Conservation (phyloP, 2,797 vertebrate genomes). For the Bovichtus diacanthus region DNA sequence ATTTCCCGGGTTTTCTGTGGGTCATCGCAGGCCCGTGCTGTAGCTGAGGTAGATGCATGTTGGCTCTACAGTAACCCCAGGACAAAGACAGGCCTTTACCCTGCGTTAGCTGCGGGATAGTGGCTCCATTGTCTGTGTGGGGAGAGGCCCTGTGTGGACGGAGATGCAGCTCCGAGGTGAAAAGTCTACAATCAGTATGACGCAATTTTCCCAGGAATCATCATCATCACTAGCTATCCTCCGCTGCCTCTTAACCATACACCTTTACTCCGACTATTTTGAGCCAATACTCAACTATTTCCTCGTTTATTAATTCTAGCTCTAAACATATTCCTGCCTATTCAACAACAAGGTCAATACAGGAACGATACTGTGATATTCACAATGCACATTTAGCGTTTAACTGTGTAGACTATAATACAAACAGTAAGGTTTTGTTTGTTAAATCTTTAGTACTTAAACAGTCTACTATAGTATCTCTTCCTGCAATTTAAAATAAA, state of each 20-base stretch:
- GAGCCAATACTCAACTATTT: not conserved
- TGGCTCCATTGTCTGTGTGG: conserved; percentile 59
- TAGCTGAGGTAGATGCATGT: conserved; percentile 53
- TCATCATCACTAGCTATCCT: not conserved
- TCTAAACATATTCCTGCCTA: not conserved
- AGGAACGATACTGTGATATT: not conserved
- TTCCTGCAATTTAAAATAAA: not conserved
- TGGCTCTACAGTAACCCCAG: conserved; percentile 44
- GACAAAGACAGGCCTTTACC: conserved; percentile 62
- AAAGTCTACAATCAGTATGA: conserved; percentile 36
- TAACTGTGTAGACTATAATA: too few relatives aligned
- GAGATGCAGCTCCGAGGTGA: conserved; percentile 44
- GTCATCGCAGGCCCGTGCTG: conserved; percentile 26
- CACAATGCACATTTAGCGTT: not conserved
- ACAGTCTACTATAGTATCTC: not conserved
- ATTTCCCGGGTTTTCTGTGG: not conserved
- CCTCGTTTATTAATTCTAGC: not conserved
- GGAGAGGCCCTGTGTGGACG: conserved; percentile 42
- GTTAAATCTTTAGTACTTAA: not conserved
- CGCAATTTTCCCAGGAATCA: conserved; percentile 34
- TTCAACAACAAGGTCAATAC: not conserved
- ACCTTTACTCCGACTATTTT: not conserved
- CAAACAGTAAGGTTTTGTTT: too few relatives aligned
- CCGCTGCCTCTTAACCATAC: not conserved
- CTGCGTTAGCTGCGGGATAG: conserved; percentile 48